These are phyloP conservation scores for Epizoanthus stellaris DNA, from an alignment of 92 coral and sea anemone species.

Conservation along the genomic window DNA sequence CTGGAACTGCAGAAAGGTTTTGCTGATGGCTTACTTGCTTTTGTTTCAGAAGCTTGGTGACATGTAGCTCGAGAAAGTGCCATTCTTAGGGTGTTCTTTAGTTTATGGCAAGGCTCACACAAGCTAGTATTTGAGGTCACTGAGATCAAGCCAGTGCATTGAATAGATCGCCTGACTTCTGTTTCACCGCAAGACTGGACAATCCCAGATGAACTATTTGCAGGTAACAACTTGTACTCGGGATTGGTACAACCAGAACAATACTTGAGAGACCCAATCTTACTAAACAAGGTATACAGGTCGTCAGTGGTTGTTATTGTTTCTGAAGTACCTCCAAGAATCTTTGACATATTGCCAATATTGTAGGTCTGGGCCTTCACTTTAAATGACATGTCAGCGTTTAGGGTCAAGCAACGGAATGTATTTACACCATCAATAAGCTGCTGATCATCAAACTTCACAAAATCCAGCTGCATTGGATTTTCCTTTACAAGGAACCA, in stretches of 20 bases:
- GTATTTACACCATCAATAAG: too few relatives aligned
- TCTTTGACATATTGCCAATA: too few relatives aligned
- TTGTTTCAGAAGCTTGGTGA: not conserved
- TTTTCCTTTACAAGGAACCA: not conserved
- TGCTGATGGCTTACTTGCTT: not conserved
- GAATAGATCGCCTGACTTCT: not conserved
- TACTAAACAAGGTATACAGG: too few relatives aligned
- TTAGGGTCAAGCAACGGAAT: too few relatives aligned
- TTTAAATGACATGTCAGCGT: too few relatives aligned
- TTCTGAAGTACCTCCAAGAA: too few relatives aligned
- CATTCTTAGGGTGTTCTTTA: conserved; percentile 23
- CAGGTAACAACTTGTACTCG: not conserved
- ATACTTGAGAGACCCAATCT: too few relatives aligned
- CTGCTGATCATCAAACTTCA: too few relatives aligned
- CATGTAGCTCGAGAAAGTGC: conserved; percentile 7
- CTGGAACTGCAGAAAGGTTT: conserved; percentile 11
- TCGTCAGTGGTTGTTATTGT: too few relatives aligned
- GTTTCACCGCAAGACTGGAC: conserved; percentile 1
- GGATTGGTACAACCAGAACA: not conserved
- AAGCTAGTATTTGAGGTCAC: not conserved
- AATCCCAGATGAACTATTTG: not conserved
- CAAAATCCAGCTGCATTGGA: too few relatives aligned
- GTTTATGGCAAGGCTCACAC: conserved; percentile 4
- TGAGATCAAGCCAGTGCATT: not conserved
- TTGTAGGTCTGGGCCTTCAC: too few relatives aligned